phyloP scores from a whole-genome alignment of 2,797 vertebrate genomes.

The Enteromius unitaeniatus region DNA sequence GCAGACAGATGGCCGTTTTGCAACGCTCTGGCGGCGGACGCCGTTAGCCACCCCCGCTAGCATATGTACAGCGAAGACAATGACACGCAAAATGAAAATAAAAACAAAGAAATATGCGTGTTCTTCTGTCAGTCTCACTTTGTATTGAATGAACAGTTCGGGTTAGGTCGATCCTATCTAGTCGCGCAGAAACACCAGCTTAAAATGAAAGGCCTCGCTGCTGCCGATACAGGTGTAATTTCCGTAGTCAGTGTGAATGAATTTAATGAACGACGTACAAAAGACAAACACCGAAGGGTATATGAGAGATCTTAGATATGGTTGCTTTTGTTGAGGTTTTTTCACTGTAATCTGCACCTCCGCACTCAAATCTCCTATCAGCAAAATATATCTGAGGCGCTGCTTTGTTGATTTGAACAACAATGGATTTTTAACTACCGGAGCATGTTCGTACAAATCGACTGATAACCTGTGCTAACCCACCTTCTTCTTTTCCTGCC shows the following conservation, averaged over 20 bases:
- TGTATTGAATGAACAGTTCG: background rate
- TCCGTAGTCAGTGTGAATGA: conserved; percentile 16
- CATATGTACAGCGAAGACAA: conserved; percentile 50
- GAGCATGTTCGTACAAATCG: conserved; percentile 28
- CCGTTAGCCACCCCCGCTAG: conserved; percentile 31
- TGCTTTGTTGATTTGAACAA: conserved; percentile 38
- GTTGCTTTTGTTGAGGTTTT: background rate
- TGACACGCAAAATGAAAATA: conserved; percentile 12
- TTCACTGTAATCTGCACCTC: background rate
- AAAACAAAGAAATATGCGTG: conserved; percentile 33
- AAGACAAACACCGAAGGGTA: conserved; percentile 26
- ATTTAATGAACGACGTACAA: conserved; percentile 2
- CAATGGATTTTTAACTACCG: conserved; percentile 33
- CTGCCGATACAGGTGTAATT: conserved; percentile 24
- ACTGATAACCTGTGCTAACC: conserved; percentile 25
- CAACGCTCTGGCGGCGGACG: conserved; percentile 43
- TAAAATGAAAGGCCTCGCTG: conserved; percentile 12
- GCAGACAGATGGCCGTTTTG: conserved; percentile 58
- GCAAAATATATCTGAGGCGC: background rate
- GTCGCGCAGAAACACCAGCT: background rate
- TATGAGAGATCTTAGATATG: conserved; percentile 42
- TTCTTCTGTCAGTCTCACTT: conserved; percentile 14
- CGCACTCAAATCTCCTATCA: conserved; percentile 5
- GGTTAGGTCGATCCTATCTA: conserved; percentile 1
- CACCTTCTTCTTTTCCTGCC: background rate